Evolutionary conservation across 2,113 vertebrate species (phyloP).

Genomic region (Larimichthys crocea): DNA sequence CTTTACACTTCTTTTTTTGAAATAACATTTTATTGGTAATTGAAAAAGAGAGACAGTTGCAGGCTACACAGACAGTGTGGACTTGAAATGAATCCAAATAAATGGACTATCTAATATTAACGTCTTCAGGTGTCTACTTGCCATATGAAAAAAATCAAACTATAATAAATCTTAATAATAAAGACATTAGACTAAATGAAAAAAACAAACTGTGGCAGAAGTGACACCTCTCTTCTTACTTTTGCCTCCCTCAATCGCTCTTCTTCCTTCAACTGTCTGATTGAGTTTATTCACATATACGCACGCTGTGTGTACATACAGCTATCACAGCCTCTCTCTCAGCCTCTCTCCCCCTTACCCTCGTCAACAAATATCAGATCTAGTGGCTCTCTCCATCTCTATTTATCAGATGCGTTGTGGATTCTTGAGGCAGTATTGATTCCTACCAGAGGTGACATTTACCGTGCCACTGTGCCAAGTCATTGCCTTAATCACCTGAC

Average conservation of each 20-base stretch:
- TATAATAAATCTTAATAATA: constrained; percentile 36
- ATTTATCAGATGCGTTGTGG: constrained; percentile 51
- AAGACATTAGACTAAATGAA: constrained; percentile 24
- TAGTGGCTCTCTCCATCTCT: constrained; percentile 51
- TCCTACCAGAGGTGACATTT: constrained; percentile 76
- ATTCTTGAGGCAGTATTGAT: constrained; percentile 72
- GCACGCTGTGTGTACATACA: neutral
- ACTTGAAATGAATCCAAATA: neutral
- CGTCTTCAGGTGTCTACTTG: neutral
- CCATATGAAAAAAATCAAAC: neutral
- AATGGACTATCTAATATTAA: neutral
- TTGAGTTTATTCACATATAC: constrained; percentile 27
- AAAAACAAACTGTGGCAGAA: constrained; percentile 10
- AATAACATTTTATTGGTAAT: neutral
- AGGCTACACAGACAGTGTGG: neutral
- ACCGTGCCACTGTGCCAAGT: constrained; percentile 59
- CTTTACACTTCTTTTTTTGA: neutral
- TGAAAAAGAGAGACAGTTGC: neutral
- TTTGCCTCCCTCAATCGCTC: neutral
- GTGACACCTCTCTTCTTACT: neutral
- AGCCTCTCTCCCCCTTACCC: neutral
- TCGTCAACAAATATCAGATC: constrained; percentile 54
- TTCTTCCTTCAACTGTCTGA: neutral
- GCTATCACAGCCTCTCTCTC: neutral
- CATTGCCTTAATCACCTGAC: constrained; percentile 70